These are phyloP conservation scores for Champsocephalus esox DNA, from an alignment of 2,797 vertebrate genomes.

Conservation along the genomic window DNA sequence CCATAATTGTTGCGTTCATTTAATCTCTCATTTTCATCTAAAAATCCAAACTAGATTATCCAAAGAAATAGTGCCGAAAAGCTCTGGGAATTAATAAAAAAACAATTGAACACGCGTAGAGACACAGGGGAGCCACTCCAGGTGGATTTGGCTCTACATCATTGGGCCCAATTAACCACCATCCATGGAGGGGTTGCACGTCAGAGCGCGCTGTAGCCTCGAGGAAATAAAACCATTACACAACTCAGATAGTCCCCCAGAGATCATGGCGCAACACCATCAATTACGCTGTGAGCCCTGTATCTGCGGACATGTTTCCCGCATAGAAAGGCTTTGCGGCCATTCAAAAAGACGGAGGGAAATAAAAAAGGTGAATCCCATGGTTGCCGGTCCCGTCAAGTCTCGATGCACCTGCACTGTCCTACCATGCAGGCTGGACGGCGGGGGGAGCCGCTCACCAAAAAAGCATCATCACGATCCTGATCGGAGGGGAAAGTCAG, in stretches of 20 bases:
- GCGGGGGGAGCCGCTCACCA: slow-evolving; percentile 51
- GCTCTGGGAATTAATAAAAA: slow-evolving; percentile 47
- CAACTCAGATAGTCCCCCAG: slow-evolving; percentile 47
- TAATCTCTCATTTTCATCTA: neutral
- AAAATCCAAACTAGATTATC: neutral
- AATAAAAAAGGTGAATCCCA: slow-evolving; percentile 49
- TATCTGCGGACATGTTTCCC: slow-evolving; percentile 42
- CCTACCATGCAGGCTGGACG: slow-evolving; percentile 42
- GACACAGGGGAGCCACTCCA: slow-evolving; percentile 70
- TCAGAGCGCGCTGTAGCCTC: slow-evolving; percentile 18
- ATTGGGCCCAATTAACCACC: slow-evolving; percentile 73
- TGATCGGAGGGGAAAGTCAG: slow-evolving; percentile 48
- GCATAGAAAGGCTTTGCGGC: slow-evolving; percentile 8
- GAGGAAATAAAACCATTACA: slow-evolving; percentile 50
- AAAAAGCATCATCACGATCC: slow-evolving; percentile 63
- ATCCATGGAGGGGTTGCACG: slow-evolving; percentile 56
- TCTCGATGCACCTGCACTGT: slow-evolving; percentile 65
- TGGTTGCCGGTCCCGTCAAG: slow-evolving; percentile 46
- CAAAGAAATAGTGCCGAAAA: slow-evolving; percentile 8
- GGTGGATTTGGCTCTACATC: slow-evolving; percentile 75
- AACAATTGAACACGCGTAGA: slow-evolving; percentile 75
- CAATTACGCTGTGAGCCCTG: slow-evolving; percentile 47
- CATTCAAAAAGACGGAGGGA: slow-evolving; percentile 10
- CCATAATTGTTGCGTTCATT: slow-evolving; percentile 6
- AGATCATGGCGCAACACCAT: slow-evolving; percentile 57